These are phyloP conservation scores for Salvelinus alpinus DNA, from an alignment of 2,113 vertebrate species.

Conservation along the genomic window DNA sequence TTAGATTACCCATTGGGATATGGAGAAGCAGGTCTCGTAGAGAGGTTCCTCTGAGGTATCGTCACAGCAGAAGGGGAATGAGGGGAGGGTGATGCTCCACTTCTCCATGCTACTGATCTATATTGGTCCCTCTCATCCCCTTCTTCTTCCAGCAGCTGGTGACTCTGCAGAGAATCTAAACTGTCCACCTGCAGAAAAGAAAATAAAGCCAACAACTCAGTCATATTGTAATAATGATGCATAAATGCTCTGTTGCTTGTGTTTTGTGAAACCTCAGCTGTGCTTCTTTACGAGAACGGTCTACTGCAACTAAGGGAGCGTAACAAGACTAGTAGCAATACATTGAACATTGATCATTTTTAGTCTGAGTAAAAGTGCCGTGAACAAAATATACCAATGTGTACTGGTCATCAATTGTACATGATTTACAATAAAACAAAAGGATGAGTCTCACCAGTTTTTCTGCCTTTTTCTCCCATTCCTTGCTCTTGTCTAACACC, in stretches of 20 bases:
- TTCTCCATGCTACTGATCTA: background rate
- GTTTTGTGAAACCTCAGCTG: background rate
- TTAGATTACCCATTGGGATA: background rate
- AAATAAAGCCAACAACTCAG: background rate
- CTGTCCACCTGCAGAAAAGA: constrained; percentile 6
- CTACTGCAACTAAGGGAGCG: too few species aligned
- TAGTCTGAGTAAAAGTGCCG: background rate
- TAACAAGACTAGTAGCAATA: background rate
- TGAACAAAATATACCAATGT: background rate
- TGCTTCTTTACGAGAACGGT: too few species aligned
- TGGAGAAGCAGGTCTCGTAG: background rate
- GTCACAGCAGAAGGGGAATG: background rate
- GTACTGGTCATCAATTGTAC: background rate
- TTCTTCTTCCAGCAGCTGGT: background rate
- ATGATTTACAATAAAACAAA: too few species aligned
- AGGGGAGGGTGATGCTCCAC: background rate
- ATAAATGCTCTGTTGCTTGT: background rate
- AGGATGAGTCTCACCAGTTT: constrained; percentile 8
- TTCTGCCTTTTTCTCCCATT: constrained; percentile 13
- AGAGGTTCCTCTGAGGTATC: background rate
- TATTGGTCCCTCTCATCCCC: background rate
- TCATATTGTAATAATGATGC: too few species aligned
- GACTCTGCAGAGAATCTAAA: background rate
- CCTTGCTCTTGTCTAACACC: constrained; percentile 8
- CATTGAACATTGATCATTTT: background rate